These are phyloP conservation scores for Coracias cyanogaster DNA, from an alignment of 2,797 vertebrate genomes.

Conservation along the genomic window DNA sequence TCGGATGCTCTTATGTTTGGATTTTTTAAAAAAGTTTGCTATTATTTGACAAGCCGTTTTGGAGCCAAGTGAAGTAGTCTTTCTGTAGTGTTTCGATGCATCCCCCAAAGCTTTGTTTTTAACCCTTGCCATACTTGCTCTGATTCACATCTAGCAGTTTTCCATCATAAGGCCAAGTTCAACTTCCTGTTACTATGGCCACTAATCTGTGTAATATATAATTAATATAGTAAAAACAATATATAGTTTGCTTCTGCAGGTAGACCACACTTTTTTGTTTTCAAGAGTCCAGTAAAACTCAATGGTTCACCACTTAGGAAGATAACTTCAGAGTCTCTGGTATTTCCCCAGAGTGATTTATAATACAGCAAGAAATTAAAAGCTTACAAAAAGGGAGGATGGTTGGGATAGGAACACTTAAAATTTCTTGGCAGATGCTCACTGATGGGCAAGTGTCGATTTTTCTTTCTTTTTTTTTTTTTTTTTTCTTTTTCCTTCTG, in stretches of 20 bases:
- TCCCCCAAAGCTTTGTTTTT: not conserved
- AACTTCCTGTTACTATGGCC: not conserved
- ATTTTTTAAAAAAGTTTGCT: not conserved
- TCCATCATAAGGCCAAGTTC: not conserved
- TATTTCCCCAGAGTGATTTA: slow-evolving; percentile 27
- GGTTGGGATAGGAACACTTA: slow-evolving; percentile 5
- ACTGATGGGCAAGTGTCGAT: not conserved
- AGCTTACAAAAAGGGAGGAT: slow-evolving; percentile 7
- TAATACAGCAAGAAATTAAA: slow-evolving; percentile 16
- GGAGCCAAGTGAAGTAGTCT: not conserved
- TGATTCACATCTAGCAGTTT: not conserved
- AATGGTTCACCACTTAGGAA: slow-evolving; percentile 1
- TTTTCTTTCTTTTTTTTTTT: not conserved
- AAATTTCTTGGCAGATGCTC: slow-evolving; percentile 45
- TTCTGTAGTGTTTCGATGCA: not conserved
- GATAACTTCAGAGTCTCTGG: not conserved
- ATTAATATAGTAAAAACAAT: not conserved
- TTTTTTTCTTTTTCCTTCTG: not conserved
- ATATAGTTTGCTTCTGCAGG: not conserved
- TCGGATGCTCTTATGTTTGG: not conserved
- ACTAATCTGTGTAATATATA: not conserved
- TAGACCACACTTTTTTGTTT: not conserved
- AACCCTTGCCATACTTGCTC: not conserved
- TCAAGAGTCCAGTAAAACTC: not conserved
- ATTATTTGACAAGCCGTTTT: not conserved